phyloP scores from a whole-genome alignment of 2,888 invertebrate genomes.

The Drosophila rellima region DNA sequence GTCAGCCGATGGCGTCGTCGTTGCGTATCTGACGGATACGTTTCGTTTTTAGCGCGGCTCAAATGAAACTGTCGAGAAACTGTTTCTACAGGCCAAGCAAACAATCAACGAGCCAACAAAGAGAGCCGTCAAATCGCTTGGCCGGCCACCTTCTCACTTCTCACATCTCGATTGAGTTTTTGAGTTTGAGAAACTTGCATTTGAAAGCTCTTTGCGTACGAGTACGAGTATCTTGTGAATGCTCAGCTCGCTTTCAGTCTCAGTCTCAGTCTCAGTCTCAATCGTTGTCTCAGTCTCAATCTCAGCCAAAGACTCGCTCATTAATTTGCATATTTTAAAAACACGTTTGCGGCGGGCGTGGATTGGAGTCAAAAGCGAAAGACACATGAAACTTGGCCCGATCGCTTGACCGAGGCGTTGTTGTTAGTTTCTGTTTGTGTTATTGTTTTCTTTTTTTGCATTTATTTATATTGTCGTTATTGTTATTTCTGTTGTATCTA shows the following conservation, averaged over 20 bases:
- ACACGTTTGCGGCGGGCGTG: constrained; percentile 69
- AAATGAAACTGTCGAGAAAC: constrained; percentile 83
- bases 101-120: constrained; percentile 49
- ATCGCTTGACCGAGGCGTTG: constrained; percentile 64
- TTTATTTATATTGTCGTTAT: constrained; percentile 21
- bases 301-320: constrained; percentile 43
- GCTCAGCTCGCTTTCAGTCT: constrained; percentile 49
- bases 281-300: constrained; percentile 20
- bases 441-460: constrained; percentile 23
- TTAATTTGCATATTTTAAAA: constrained; percentile 76
- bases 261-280: constrained; percentile 24
- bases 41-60: constrained; percentile 84
- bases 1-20: constrained; percentile 41
- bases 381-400: constrained; percentile 32
- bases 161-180: constrained; percentile 66
- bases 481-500: constrained; percentile 22
- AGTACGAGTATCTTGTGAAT: constrained; percentile 65
- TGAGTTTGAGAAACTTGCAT: constrained; percentile 57
- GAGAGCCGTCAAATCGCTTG: constrained; percentile 48
- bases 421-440: constrained; percentile 3
- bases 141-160: constrained; percentile 51
- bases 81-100: constrained; percentile 58
- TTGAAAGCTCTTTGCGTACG: constrained; percentile 63
- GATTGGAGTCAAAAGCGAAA: constrained; percentile 54
- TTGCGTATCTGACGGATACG: constrained; percentile 82